These are phyloP conservation scores for Aphelenchoides avenae DNA, from an alignment of 1,140 invertebrate genomes.

Conservation along the genomic window DNA sequence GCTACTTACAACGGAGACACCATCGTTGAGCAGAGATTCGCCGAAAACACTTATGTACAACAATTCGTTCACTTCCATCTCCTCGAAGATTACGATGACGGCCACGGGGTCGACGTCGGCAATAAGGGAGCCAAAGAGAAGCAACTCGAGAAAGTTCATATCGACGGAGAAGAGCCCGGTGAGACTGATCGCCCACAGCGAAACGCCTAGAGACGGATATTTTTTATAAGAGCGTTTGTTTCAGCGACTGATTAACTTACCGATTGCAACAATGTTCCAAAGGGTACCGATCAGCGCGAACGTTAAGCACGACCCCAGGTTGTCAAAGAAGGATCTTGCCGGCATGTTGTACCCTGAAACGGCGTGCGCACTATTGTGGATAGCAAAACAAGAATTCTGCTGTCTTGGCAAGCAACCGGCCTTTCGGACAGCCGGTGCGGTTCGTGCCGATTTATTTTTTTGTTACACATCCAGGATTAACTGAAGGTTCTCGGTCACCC, in stretches of 20 bases:
- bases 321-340: slow-evolving; percentile 88
- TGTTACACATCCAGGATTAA: no score
- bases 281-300: slow-evolving; percentile 79
- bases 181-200: slow-evolving; percentile 50
- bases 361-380: slow-evolving; percentile 2
- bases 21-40: no score
- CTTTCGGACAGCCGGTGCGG: no score
- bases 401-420: no score
- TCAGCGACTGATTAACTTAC: slow-evolving; percentile 23
- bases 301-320: slow-evolving; percentile 86
- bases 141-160: slow-evolving; percentile 72
- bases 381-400: not conserved
- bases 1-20: slow-evolving; percentile 74
- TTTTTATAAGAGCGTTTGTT: slow-evolving; percentile 22
- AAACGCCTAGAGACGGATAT: slow-evolving; percentile 36
- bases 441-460: no score
- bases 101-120: slow-evolving; percentile 97
- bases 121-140: slow-evolving; percentile 88
- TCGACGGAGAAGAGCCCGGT: slow-evolving; percentile 53
- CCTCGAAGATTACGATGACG: slow-evolving; percentile 92
- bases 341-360: slow-evolving; percentile 81
- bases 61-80: slow-evolving; percentile 86
- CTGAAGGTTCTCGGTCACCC: no score
- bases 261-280: slow-evolving; percentile 56
- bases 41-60: slow-evolving; percentile 97